Conservation (phyloP, 2,888 invertebrate genomes). For the Eugnorisma glareosa region DNA sequence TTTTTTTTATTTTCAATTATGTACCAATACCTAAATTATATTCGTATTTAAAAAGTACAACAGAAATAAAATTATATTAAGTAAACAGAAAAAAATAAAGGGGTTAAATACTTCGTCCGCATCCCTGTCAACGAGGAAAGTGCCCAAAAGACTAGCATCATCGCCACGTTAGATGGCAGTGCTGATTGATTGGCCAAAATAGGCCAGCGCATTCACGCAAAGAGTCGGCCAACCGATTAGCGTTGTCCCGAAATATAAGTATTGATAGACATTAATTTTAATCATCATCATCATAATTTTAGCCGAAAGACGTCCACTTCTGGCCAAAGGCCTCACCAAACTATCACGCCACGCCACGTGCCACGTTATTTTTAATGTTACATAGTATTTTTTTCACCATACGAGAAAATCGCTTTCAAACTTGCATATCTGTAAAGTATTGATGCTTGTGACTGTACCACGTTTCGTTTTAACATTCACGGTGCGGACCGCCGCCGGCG, state of each 20-base stretch:
- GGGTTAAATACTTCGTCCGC: not conserved
- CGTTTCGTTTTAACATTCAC: constrained; percentile 65
- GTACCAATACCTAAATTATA: too few species aligned
- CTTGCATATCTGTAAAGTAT: not conserved
- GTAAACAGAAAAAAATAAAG: not conserved
- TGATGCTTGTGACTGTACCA: constrained; percentile 5
- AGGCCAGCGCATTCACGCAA: not conserved
- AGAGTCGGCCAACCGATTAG: not conserved
- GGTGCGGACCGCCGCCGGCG: constrained; percentile 51
- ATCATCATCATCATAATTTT: too few species aligned
- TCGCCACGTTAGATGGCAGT: not conserved
- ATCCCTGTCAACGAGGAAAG: not conserved
- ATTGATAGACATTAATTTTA: not conserved
- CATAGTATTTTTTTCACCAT: not conserved
- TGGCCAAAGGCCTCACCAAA: too few species aligned
- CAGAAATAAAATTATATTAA: not conserved
- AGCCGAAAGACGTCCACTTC: too few species aligned
- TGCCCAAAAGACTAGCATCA: not conserved
- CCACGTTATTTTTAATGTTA: too few species aligned
- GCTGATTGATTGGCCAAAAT: not conserved
- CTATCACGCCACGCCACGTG: too few species aligned
- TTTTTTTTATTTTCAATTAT: not conserved
- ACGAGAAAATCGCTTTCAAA: not conserved
- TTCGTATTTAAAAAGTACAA: too few species aligned
- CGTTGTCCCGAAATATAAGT: not conserved